Evolutionary conservation across 2,797 vertebrate species (phyloP).

Genomic region (Corythornis leucogaster): DNA sequence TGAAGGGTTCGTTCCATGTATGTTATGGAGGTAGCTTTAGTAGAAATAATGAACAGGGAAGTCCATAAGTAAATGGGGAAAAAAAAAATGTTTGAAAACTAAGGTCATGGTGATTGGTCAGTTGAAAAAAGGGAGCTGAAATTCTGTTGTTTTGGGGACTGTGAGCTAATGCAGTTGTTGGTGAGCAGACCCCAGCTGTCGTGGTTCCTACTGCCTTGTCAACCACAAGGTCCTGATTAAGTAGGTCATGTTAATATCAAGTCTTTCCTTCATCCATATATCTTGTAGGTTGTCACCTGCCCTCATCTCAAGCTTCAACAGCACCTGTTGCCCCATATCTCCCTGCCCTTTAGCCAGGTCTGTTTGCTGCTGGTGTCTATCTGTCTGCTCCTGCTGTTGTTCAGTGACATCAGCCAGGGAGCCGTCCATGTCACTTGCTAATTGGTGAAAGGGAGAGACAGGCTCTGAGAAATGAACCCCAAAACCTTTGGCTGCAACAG

Average conservation of each 20-base stretch:
- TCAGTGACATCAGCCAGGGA: background rate
- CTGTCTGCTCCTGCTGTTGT: background rate
- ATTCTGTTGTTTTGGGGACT: background rate
- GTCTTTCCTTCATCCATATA: background rate
- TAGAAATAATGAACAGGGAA: background rate
- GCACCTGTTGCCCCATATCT: accelerated
- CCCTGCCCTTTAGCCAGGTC: background rate
- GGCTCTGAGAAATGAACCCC: accelerated
- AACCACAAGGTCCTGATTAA: background rate
- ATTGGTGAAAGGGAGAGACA: accelerated
- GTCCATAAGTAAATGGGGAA: background rate
- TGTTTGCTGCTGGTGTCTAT: background rate
- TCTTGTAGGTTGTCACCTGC: background rate
- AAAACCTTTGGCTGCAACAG: background rate
- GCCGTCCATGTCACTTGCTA: accelerated
- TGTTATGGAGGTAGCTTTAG: background rate
- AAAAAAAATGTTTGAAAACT: background rate
- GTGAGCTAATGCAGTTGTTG: background rate
- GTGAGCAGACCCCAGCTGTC: background rate
- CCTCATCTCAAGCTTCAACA: background rate
- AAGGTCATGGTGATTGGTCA: background rate
- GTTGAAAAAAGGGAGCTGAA: background rate
- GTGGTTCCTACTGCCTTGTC: background rate
- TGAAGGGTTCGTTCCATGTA: background rate
- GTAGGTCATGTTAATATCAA: background rate